A percentile compares a stretch with the other conserved stretches of the same genome.
phyloP scores from a whole-genome alignment of 2,888 invertebrate species.

The Hirtodrosophila confusa region DNA sequence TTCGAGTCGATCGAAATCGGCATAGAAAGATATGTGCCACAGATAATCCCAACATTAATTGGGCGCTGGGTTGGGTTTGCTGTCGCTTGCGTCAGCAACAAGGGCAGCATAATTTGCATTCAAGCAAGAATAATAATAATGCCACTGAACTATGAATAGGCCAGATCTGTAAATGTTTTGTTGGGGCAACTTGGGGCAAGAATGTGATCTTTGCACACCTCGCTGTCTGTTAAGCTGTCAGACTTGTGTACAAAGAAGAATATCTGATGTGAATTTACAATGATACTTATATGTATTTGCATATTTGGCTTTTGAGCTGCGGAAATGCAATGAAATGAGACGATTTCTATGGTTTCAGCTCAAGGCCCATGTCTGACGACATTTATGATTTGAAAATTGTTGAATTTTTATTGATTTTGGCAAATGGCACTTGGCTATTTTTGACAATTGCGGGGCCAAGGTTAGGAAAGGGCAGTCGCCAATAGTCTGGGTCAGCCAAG shows the following conservation, averaged over 20 bases:
- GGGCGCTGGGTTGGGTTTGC: slow-evolving; percentile 1
- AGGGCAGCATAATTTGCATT: slow-evolving; percentile 2
- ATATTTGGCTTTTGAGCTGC: slow-evolving; percentile 27
- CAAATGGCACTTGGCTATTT: slow-evolving; percentile 21
- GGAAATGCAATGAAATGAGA: slow-evolving; percentile 2
- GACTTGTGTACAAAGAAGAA: background rate
- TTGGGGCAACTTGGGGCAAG: slow-evolving; percentile 12
- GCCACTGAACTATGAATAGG: background rate
- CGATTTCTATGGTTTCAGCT: slow-evolving; percentile 29
- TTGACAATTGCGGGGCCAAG: slow-evolving; percentile 33
- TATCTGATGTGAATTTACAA: slow-evolving; percentile 7
- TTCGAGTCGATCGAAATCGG: too few species aligned
- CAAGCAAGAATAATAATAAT: background rate
- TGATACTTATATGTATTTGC: slow-evolving; percentile 27
- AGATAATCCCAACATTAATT: slow-evolving; percentile 9
- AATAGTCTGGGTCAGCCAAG: slow-evolving; percentile 17
- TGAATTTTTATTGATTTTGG: slow-evolving; percentile 40
- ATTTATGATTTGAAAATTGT: slow-evolving; percentile 10
- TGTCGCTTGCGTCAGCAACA: slow-evolving; percentile 13
- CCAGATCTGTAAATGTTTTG: slow-evolving; percentile 12
- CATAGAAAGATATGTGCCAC: too few species aligned
- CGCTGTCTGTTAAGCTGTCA: slow-evolving; percentile 22
- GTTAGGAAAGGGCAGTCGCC: slow-evolving; percentile 19
- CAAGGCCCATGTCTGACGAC: slow-evolving; percentile 13
- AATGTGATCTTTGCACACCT: slow-evolving; percentile 29